These are phyloP conservation scores for Oligia strigilis DNA, from an alignment of 2,888 invertebrate genomes.

Conservation along the genomic window DNA sequence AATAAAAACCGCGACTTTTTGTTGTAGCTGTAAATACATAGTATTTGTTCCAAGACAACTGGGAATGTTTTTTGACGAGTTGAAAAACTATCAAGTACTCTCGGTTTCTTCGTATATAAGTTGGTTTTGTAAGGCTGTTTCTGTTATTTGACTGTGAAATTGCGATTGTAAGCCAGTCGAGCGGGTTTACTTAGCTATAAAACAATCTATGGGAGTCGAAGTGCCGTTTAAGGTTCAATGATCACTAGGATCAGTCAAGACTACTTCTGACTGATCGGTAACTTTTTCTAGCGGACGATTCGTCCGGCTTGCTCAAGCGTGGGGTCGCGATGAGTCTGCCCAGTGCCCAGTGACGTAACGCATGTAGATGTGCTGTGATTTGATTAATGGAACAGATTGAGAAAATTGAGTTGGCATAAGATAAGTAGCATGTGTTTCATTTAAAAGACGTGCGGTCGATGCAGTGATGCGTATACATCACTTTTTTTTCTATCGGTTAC, in stretches of 20 bases:
- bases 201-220: slow-evolving; percentile 72
- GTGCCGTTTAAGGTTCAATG: slow-evolving; percentile 80
- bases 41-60: slow-evolving; percentile 62
- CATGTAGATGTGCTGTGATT: slow-evolving; percentile 73
- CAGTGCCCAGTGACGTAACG: slow-evolving; percentile 74
- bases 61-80: slow-evolving; percentile 54
- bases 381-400: slow-evolving; percentile 87
- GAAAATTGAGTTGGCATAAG: slow-evolving; percentile 81
- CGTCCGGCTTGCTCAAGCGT: slow-evolving; percentile 76
- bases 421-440: slow-evolving; percentile 79
- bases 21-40: slow-evolving; percentile 59
- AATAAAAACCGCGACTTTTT: slow-evolving; percentile 53
- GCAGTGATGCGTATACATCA: slow-evolving; percentile 75
- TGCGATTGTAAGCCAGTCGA: slow-evolving; percentile 75
- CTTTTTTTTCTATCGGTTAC: slow-evolving; percentile 74
- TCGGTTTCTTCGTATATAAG: slow-evolving; percentile 67
- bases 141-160: slow-evolving; percentile 79
- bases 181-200: slow-evolving; percentile 73
- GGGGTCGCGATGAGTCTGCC: slow-evolving; percentile 76
- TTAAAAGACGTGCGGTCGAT: slow-evolving; percentile 75
- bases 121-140: slow-evolving; percentile 68
- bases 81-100: slow-evolving; percentile 64
- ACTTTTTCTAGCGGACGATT: slow-evolving; percentile 78
- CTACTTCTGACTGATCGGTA: slow-evolving; percentile 72
- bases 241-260: slow-evolving; percentile 76